Base-by-base conservation (phyloP, 2,797 vertebrate genomes). In the Sebastes hopkinsi region DNA sequence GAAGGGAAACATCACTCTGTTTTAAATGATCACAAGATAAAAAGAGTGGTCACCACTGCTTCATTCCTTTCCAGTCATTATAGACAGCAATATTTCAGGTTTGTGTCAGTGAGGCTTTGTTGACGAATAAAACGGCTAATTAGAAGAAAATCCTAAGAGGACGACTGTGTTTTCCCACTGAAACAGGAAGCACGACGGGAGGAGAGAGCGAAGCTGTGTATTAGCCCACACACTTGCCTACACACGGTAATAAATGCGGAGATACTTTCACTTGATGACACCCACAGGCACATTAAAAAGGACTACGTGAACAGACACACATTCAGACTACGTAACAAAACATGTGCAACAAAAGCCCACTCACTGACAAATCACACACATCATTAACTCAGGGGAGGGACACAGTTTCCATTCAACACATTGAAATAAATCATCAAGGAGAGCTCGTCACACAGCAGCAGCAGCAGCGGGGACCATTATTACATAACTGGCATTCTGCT, bases 401-500 rank as follows among this genome's bases (percentile, higher is more conserved):
- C 27, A 66, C 56, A 3, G 68, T 65, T 83, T 77, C 74, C 75
- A 55, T 66, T 88, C 68, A 78, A 82, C 75, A 67, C 72, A 73
- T 88, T 80, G 75, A 67, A 85, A 88, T 82, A 91, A 89, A 88
- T 80, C 81, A 88, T 80, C 34, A 62, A 67, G 85, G 46, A 65
- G 67, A 76, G 80, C 74, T 84, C 84, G 70, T 87, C 87, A 75
- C 82, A 75, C 83, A 72, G 86, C 78, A 86, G 66, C 80, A 83
- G 77, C 3, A 50, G 46, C 46, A 50, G 42, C 42, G 55, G 80
- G 88, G 81, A 79, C 73, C 64, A 25, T 86, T 52, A 87, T 93
- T 90, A 93, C 87, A 88, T 89, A 91, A 93, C 61, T 38, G 55
- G 30, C 78, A 70, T 75, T 85, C 80, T 77, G 87, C 73, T 89